phyloP scores from a whole-genome alignment of 2,888 invertebrate genomes.

The Tenthredo scrophulariae region DNA sequence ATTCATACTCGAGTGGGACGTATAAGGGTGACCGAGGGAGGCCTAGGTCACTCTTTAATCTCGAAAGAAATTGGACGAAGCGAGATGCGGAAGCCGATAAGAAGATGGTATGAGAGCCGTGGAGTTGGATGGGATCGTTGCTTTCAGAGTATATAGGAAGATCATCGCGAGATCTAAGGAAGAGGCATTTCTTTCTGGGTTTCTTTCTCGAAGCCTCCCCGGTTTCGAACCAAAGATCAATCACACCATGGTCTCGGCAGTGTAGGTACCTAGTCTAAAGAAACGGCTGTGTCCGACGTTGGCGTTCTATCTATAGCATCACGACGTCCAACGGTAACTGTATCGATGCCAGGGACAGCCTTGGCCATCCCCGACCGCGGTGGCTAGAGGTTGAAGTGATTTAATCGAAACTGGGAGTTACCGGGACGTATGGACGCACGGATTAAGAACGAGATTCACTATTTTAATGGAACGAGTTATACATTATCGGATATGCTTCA shows the following conservation, averaged over 20 bases:
- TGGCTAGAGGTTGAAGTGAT: conserved; percentile 18
- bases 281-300: neutral
- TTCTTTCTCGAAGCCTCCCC: neutral
- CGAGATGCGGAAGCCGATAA: neutral
- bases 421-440: neutral
- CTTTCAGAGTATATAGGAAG: too few relatives aligned
- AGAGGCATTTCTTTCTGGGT: too few relatives aligned
- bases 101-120: too few relatives aligned
- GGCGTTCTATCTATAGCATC: conserved; percentile 42
- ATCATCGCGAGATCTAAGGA: too few relatives aligned
- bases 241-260: neutral
- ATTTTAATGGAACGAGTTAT: too few relatives aligned
- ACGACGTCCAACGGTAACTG: conserved; percentile 33
- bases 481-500: neutral
- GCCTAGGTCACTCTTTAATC: conserved; percentile 20
- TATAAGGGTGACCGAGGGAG: conserved; percentile 2
- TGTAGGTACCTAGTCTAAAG: neutral
- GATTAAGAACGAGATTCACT: too few relatives aligned
- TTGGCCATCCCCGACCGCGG: conserved; percentile 32
- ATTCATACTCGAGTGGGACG: conserved; percentile 7
- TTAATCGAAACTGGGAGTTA: neutral
- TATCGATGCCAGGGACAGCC: conserved; percentile 51
- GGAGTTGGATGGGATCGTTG: too few relatives aligned
- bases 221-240: neutral
- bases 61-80: neutral